Evolutionary conservation across 2,113 vertebrate species (phyloP), one percentile per base, ranked within the genome.

Genomic region (Indicator indicator): DNA sequence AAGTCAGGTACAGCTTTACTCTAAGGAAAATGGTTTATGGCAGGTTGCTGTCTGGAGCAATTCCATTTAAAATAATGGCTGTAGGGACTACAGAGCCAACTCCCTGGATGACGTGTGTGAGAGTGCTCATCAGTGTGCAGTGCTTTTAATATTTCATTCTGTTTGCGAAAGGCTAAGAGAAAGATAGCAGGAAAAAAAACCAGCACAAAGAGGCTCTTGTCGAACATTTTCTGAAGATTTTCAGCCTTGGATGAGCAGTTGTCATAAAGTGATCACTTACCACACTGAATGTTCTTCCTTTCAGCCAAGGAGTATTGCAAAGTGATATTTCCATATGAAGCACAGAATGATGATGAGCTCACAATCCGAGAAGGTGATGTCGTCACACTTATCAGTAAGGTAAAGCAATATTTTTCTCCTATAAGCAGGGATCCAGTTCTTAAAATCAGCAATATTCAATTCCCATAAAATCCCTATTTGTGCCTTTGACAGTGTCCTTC

Each of bases 311-410:
- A 99, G 96, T 98, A 98, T 88, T 99, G 99, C 97, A 99, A 99
- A 98, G 99, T 99, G 63, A 98, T 99, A 86, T 99, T 99, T 95
- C 99, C 99, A 0, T 99, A 99, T 9, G 99, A 99, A 96, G 99
- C 98, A 59, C 99, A 99, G 97, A 99, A 99, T 68, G 99, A 99
- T 36, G 99, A 99, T 76, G 99, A 99, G 91, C 98, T 99, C 97
- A 98, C 99, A 67, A 98, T 99, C 97, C 99, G 99, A 97, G 99
- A 99, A 97, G 99, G 99, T 14, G 99, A 99, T 16, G 98, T 99
- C 90, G 98, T 99, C 94, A 98, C 97, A 77, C 99, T 99, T 75
- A 90, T 99, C 96, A 99, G 97, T 88, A 99, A 99, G 99, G 99
- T 99, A 97, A 98, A 75, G 26, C 36, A 95, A 20, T 33, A 17